A percentile compares a stretch with the other conserved stretches of the same genome.
Evolutionary conservation across 2,113 vertebrate genomes (phyloP).

Genomic region (Cyanistes caeruleus): DNA sequence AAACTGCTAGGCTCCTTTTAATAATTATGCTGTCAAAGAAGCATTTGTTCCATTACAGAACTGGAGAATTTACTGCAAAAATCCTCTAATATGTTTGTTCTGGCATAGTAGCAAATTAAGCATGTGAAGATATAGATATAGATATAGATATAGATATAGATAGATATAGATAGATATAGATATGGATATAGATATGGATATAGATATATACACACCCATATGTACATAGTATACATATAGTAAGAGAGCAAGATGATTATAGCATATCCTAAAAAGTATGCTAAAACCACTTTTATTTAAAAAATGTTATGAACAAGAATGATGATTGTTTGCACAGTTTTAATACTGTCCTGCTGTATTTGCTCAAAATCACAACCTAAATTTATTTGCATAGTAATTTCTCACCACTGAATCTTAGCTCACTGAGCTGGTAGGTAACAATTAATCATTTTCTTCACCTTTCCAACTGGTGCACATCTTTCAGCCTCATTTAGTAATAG

Average conservation of each 20-base stretch:
- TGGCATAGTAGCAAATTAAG: not conserved
- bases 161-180: not conserved
- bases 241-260: not conserved
- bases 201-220: not conserved
- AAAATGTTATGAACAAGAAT: not conserved
- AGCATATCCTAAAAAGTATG: not conserved
- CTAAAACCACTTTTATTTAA: not conserved
- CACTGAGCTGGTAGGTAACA: not conserved
- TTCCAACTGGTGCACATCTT: not conserved
- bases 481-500: not conserved
- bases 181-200: not conserved
- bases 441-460: not conserved
- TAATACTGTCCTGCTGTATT: not conserved
- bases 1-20: not conserved
- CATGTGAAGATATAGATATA: not conserved
- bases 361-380: not conserved
- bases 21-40: slow-evolving; percentile 8
- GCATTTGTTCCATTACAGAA: not conserved
- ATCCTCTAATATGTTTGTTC: not conserved
- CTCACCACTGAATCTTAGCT: not conserved
- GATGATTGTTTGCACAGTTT: not conserved
- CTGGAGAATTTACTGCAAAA: not conserved
- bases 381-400: not conserved
- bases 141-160: too few species aligned
- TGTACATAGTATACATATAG: not conserved